A percentile compares a stretch with the other conserved stretches of the same genome.
phyloP scores from a whole-genome alignment of 1,140 invertebrate species.

The Lethrus apterus region DNA sequence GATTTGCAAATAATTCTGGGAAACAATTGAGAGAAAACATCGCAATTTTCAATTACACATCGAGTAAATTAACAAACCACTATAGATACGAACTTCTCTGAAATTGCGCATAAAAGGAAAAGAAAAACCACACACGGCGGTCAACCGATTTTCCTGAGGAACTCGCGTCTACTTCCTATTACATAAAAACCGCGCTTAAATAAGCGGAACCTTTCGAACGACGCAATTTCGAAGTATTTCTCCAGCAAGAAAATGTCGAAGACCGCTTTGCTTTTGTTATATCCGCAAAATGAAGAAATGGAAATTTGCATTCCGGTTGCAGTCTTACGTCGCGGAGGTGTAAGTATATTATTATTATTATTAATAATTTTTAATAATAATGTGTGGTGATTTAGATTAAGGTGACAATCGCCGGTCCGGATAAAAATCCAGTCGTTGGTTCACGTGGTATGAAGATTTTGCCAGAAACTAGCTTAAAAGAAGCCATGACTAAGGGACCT shows the following conservation, averaged over 20 bases:
- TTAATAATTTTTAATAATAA: slow-evolving; percentile 10
- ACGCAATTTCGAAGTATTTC: too few species aligned
- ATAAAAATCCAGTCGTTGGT: slow-evolving; percentile 13
- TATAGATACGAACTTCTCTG: too few species aligned
- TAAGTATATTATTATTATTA: slow-evolving; percentile 14
- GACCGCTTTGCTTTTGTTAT: slow-evolving; percentile 23
- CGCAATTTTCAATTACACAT: too few species aligned
- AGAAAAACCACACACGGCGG: too few species aligned
- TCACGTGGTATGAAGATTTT: slow-evolving; percentile 15
- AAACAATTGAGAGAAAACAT: too few species aligned
- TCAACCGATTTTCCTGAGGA: too few species aligned
- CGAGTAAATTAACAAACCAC: too few species aligned
- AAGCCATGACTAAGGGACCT: slow-evolving; percentile 20
- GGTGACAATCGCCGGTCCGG: slow-evolving; percentile 17
- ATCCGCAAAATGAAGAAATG: slow-evolving; percentile 45
- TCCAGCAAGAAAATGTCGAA: slow-evolving; percentile 27
- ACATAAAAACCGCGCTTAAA: background rate
- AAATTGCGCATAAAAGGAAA: too few species aligned
- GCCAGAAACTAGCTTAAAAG: slow-evolving; percentile 18
- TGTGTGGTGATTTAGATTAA: slow-evolving; percentile 17
- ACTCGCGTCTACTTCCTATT: too few species aligned
- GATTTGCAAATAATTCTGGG: too few species aligned
- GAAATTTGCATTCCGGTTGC: slow-evolving; percentile 23
- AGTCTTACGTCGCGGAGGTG: slow-evolving; percentile 18
- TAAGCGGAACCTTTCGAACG: too few species aligned